Evolutionary conservation across 2,797 vertebrate species (phyloP).

Genomic region (Enteromius anoplus): DNA sequence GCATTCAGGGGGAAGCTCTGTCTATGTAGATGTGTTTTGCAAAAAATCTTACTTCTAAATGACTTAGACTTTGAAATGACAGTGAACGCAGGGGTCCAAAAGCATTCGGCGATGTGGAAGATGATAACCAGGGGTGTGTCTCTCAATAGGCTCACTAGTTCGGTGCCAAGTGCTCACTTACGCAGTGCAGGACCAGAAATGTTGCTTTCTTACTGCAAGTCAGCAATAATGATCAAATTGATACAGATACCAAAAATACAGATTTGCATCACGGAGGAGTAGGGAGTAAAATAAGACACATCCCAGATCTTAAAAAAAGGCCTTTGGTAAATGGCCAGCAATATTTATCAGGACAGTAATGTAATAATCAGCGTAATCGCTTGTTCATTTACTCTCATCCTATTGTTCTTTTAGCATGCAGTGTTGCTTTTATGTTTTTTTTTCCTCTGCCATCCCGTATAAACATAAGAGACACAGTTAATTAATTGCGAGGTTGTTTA

Average conservation of each 20-base stretch:
- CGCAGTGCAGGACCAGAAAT: not conserved
- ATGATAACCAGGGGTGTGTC: slow-evolving; percentile 13
- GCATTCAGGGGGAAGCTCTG: slow-evolving; percentile 49
- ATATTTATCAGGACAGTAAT: slow-evolving; percentile 45
- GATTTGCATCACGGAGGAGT: not conserved
- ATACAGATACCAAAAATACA: no score
- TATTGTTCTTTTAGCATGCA: slow-evolving; percentile 36
- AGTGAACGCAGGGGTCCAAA: slow-evolving; percentile 31
- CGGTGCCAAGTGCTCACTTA: not conserved
- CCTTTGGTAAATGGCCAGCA: slow-evolving; percentile 34
- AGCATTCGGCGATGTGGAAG: slow-evolving; percentile 22
- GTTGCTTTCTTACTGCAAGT: not conserved
- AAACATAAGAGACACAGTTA: slow-evolving; percentile 53
- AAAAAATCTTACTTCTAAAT: slow-evolving; percentile 40
- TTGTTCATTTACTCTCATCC: slow-evolving; percentile 31
- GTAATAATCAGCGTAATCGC: slow-evolving; percentile 51
- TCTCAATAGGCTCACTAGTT: slow-evolving; percentile 8
- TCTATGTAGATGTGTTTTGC: slow-evolving; percentile 51
- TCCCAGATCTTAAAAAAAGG: slow-evolving; percentile 21
- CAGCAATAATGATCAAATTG: not conserved
- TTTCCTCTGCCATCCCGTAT: slow-evolving; percentile 8
- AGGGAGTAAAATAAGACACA: not conserved
- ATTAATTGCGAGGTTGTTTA: slow-evolving; percentile 61
- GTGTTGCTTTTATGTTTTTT: slow-evolving; percentile 22
- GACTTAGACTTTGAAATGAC: slow-evolving; percentile 32